These are phyloP conservation scores for Argyrosomus regius DNA, from an alignment of 2,797 vertebrate genomes.

Conservation along the genomic window DNA sequence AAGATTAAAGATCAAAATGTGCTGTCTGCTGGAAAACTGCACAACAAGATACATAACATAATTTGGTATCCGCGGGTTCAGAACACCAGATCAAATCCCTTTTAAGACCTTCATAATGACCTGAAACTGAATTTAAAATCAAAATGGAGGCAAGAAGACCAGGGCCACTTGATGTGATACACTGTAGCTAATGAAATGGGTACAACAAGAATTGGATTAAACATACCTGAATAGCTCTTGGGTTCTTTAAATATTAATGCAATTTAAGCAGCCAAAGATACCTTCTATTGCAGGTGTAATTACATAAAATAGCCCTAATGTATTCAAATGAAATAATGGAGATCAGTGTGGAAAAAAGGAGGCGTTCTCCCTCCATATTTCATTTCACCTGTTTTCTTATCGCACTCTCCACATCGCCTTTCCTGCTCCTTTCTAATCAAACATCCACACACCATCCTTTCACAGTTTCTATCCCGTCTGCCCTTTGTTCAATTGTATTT, in stretches of 20 bases:
- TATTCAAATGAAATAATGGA: conserved; percentile 30
- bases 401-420: conserved; percentile 8
- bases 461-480: conserved; percentile 3
- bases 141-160: background rate
- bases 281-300: background rate
- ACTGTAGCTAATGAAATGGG: background rate
- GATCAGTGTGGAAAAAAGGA: conserved; percentile 2
- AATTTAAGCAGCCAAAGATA: background rate
- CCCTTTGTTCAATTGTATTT: conserved; percentile 16
- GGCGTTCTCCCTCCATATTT: background rate
- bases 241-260: conserved; percentile 7
- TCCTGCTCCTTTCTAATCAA: conserved; percentile 21
- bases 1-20: conserved; percentile 43
- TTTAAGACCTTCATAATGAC: background rate
- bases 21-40: background rate
- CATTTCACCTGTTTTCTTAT: conserved; percentile 32
- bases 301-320: background rate
- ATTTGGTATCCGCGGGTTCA: background rate
- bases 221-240: background rate
- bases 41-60: conserved; percentile 1
- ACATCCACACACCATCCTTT: conserved; percentile 13
- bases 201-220: conserved; percentile 6
- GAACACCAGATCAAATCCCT: background rate
- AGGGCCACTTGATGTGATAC: background rate
- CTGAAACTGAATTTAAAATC: conserved; percentile 7